Evolutionary conservation across 2,888 invertebrate species (phyloP), one percentile per base, ranked within the genome.

Genomic region (Ichneumoninae sp.): DNA sequence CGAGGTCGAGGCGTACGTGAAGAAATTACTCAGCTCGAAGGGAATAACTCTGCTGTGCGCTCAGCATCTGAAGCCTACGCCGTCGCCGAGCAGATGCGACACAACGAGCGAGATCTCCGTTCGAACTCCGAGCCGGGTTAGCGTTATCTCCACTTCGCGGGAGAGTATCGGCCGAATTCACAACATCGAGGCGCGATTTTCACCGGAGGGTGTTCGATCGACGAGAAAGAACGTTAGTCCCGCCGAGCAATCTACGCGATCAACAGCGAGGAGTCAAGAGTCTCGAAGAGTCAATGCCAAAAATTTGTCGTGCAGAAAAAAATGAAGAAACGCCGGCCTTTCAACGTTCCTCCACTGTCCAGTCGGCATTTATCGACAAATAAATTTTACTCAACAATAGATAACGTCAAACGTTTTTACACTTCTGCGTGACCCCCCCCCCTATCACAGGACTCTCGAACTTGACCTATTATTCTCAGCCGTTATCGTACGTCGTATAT

Each of bases 1-100:
- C 3, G 94, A 94, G 88, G 92, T 92, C 10, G 93, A 93, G 70
- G 90, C 92, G n/a, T 93, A 94, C 36, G 89, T 94, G 16, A 93
- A 92, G 77, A 93, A 93, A 75, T 91, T 94, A 26, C 80, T 94
- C 10, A 82, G 87, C 0, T 90, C 91, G n/a, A 92, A 91, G 60
- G 91, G 91, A 44, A 92, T 94, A 57, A 85, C 86, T 5, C 71
- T 94, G 57, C 94, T 94, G 1, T 85, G 86, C 30, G 74, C 88
- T 54, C 90, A 89, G 65, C 82, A 91, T 71, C 81, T 88, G 10
- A 88, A 82, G 62, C 89, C 89, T 22, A 90, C 90, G 6, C 82
- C 87, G 36, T 68, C 85, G 16, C 86, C 88, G 0, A 92, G 91
- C 70, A 86, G 89, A 78, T 89, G 88, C 66, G 87, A 78, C 4